Evolutionary conservation across 2,888 invertebrate genomes (phyloP).

Genomic region (Agrotis clavis): DNA sequence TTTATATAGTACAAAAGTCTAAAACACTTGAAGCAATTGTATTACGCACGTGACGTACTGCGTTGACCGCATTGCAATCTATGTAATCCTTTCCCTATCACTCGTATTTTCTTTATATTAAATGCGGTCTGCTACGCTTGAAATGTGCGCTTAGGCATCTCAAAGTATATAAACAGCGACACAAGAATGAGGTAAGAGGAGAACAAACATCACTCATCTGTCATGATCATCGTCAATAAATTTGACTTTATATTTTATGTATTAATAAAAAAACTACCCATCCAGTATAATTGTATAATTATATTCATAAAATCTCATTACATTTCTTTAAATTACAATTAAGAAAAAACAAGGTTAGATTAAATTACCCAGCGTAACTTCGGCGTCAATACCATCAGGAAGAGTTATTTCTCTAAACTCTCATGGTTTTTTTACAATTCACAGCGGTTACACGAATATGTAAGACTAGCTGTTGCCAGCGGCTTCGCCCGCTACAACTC

Average conservation of each 20-base stretch:
- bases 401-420: too few relatives aligned
- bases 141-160: slow-evolving; percentile 9
- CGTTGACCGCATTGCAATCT: slow-evolving; percentile 4
- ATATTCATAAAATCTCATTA: slow-evolving; percentile 22
- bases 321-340: neutral
- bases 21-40: neutral
- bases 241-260: neutral
- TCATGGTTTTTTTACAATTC: too few relatives aligned
- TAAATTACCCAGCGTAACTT: neutral
- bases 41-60: neutral
- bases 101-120: neutral
- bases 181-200: neutral
- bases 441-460: too few relatives aligned
- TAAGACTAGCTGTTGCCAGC: too few relatives aligned
- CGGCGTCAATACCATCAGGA: too few relatives aligned
- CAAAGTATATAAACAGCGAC: neutral
- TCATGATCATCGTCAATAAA: neutral
- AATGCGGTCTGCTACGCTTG: neutral
- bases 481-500: too few relatives aligned
- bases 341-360: neutral
- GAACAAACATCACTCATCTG: slow-evolving; percentile 19
- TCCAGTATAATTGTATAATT: too few relatives aligned
- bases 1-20: slow-evolving; percentile 26
- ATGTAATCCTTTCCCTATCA: neutral
- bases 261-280: neutral